These are phyloP conservation scores for Crossocerus cetratus DNA, from an alignment of 2,888 invertebrate genomes.

Conservation along the genomic window DNA sequence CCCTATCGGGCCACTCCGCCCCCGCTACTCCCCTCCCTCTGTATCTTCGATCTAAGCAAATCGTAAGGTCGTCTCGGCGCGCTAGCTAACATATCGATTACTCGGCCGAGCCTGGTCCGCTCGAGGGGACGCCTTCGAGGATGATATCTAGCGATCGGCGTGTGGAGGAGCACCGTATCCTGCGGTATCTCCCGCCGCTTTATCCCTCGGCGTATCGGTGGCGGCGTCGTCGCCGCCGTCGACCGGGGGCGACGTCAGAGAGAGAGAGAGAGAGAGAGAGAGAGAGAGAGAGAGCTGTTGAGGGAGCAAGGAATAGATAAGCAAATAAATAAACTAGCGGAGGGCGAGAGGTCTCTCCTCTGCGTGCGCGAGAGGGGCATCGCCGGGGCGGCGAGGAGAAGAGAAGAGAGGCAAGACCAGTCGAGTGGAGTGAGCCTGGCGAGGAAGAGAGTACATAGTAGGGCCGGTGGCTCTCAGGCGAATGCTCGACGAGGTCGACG, in stretches of 20 bases:
- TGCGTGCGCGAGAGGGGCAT: constrained; percentile 12
- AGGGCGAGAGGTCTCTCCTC: constrained; percentile 4
- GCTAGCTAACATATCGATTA: constrained; percentile 53
- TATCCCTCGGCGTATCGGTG: constrained; percentile 21
- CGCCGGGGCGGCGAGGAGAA: background rate
- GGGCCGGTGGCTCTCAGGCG: constrained; percentile 60
- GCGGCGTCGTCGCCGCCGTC: background rate
- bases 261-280: no score
- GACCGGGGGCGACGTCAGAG: constrained; percentile 16
- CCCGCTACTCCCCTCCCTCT: background rate
- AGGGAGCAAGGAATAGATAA: constrained; percentile 58
- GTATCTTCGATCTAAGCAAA: constrained; percentile 58
- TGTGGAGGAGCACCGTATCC: constrained; percentile 21
- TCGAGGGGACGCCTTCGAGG: constrained; percentile 23
- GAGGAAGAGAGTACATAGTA: constrained; percentile 23
- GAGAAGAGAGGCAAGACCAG: constrained; percentile 10
- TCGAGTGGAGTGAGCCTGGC: background rate
- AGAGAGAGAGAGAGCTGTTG: constrained; percentile 12
- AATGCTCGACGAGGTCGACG: constrained; percentile 72
- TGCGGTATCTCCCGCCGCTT: constrained; percentile 40
- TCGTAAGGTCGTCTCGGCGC: constrained; percentile 44
- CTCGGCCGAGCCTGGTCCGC: constrained; percentile 21
- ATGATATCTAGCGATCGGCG: constrained; percentile 49
- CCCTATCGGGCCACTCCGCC: background rate
- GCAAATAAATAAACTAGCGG: constrained; percentile 61